Conservation (phyloP, 2,113 vertebrate species). For the Petroica traversi region DNA sequence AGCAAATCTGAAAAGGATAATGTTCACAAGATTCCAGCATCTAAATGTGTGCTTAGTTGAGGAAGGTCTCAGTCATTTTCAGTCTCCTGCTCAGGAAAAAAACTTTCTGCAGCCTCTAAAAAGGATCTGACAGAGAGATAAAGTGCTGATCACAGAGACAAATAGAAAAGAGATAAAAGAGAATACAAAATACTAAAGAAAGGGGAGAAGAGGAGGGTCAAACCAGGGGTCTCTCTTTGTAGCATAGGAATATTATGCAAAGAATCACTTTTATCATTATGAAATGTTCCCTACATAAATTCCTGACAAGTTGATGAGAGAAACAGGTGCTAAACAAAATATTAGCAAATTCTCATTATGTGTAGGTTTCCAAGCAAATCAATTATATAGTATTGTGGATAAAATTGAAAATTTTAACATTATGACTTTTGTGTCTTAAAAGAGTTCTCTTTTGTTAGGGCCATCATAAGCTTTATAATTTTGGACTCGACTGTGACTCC, state of each 20-base stretch:
- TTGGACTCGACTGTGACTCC: neutral
- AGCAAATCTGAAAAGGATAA: neutral
- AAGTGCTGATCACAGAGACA: neutral
- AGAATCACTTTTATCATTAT: neutral
- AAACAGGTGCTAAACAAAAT: neutral
- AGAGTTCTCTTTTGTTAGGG: neutral
- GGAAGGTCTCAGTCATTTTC: neutral
- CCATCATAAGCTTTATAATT: neutral
- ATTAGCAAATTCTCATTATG: neutral
- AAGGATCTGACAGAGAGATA: constrained; percentile 17
- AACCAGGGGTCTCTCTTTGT: constrained; percentile 2
- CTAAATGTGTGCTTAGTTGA: neutral
- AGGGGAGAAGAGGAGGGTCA: neutral
- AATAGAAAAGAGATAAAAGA: constrained; percentile 28
- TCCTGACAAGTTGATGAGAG: neutral
- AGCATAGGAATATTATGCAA: constrained; percentile 11
- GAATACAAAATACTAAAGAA: neutral
- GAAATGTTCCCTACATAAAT: neutral
- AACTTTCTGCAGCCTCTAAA: neutral
- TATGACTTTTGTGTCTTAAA: neutral
- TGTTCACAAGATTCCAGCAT: neutral
- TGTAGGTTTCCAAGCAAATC: neutral
- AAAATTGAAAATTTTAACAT: neutral
- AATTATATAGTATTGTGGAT: neutral
- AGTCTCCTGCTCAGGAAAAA: neutral